Conservation (phyloP, 2,113 vertebrate species). For the Zeus faber region DNA sequence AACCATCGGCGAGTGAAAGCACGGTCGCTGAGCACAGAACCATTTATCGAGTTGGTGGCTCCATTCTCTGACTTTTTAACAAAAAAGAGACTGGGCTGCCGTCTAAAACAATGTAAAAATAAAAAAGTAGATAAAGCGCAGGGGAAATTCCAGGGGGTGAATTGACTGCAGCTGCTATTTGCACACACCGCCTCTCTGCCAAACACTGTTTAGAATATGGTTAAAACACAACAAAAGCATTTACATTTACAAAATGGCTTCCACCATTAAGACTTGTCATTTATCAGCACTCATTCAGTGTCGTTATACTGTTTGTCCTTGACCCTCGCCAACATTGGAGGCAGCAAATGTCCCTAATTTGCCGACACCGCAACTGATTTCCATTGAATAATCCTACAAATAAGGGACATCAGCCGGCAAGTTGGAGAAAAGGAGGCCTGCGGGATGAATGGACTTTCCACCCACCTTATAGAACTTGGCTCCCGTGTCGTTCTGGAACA, state of each 20-base stretch:
- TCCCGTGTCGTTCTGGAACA: conserved; percentile 97
- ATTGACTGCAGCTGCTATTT: conserved; percentile 33
- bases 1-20: too few relatives aligned
- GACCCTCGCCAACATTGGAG: neutral
- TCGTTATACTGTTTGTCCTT: neutral
- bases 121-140: conserved; percentile 32
- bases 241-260: neutral
- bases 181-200: neutral
- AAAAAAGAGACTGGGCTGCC: too few relatives aligned
- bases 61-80: too few relatives aligned
- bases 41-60: too few relatives aligned
- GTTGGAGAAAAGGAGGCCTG: neutral
- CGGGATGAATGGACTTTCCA: neutral
- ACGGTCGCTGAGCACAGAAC: too few relatives aligned
- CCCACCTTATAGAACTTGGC: conserved; percentile 93
- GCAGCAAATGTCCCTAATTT: too few relatives aligned
- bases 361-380: neutral
- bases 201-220: neutral
- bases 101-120: too few relatives aligned
- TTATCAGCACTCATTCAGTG: neutral
- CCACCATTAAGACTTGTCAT: neutral
- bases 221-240: neutral
- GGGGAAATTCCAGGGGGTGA: conserved; percentile 39
- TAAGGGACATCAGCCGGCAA: neutral
- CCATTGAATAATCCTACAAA: neutral